phyloP scores from a whole-genome alignment of 2,888 invertebrate genomes.

The Cristatella mucedo region DNA sequence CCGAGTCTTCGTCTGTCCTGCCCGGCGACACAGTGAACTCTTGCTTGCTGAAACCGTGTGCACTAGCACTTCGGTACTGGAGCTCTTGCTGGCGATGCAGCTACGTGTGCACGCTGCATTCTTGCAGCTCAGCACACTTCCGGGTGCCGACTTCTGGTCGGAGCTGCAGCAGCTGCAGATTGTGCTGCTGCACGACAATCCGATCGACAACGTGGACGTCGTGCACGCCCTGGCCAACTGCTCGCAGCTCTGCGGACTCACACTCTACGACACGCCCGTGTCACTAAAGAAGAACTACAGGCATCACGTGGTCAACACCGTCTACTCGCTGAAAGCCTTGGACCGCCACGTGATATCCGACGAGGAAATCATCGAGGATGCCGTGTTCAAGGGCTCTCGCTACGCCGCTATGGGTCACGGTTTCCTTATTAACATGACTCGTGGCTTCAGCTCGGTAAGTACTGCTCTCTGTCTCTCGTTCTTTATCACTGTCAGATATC shows the following conservation, averaged over 20 bases:
- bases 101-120: conserved; percentile 1
- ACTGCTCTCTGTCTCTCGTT: no score
- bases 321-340: conserved; percentile 32
- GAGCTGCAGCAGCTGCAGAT: conserved; percentile 22
- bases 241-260: conserved; percentile 19
- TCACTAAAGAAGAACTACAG: conserved; percentile 33
- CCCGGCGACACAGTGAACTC: no score
- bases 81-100: no score
- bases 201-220: conserved; percentile 30
- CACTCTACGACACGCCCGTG: conserved; percentile 35
- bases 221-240: conserved; percentile 26
- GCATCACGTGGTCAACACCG: conserved; percentile 36
- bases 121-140: conserved; percentile 26
- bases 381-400: conserved; percentile 21
- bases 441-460: conserved; percentile 15
- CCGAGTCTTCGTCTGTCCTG: no score
- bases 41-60: no score
- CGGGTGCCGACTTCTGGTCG: conserved; percentile 30
- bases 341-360: conserved; percentile 34
- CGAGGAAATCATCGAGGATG: conserved; percentile 38
- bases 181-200: conserved; percentile 36
- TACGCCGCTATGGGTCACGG: conserved; percentile 19
- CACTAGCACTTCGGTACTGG: no score
- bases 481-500: no score
- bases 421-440: conserved; percentile 22